Conservation (phyloP, 2,888 invertebrate genomes). For the Acanthosepion pharaonis region DNA sequence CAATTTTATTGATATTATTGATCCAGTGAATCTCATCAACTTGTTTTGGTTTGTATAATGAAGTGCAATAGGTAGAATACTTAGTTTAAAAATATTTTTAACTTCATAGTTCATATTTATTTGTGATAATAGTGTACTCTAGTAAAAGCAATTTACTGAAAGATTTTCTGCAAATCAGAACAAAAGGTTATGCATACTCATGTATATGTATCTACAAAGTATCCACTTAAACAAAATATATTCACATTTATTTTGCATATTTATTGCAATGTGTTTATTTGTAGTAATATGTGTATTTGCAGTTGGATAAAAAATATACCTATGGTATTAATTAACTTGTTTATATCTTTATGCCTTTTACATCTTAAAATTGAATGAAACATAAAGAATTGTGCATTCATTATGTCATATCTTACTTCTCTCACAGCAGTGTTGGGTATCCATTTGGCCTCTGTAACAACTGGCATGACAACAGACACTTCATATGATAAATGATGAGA, state of each 20-base stretch:
- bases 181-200: too few relatives aligned
- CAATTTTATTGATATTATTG: background rate
- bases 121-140: too few relatives aligned
- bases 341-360: background rate
- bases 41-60: too few relatives aligned
- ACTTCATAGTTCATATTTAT: too few relatives aligned
- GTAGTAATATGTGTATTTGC: background rate
- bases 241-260: background rate
- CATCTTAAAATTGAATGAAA: background rate
- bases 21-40: background rate
- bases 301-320: background rate
- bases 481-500: background rate
- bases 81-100: too few relatives aligned
- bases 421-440: background rate
- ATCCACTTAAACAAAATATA: background rate
- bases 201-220: too few relatives aligned
- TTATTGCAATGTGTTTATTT: background rate
- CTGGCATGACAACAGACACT: conserved; percentile 33
- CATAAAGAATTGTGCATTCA: background rate
- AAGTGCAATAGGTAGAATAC: too few relatives aligned
- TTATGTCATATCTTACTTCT: background rate
- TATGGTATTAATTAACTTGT: background rate
- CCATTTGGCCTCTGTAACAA: background rate
- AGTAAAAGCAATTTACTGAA: too few relatives aligned
- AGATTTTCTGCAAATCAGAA: too few relatives aligned